Base-by-base conservation (phyloP, 2,888 invertebrate genomes). In the Priocnemis perturbator region DNA sequence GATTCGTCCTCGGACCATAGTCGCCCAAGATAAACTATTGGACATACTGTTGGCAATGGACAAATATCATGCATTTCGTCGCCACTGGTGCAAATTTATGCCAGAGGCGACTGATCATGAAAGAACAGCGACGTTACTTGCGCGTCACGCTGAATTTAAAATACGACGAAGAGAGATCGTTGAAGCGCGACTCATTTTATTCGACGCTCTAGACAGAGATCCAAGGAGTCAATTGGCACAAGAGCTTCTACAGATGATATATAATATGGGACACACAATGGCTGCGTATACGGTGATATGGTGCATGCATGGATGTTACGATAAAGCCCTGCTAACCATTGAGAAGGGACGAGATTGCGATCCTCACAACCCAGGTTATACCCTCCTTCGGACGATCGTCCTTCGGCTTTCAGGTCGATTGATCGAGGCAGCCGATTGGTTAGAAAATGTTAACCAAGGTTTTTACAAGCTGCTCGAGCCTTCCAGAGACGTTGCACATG, bases 311-410 rank as follows among this genome's bases (percentile, higher is more conserved):
- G 79, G 78, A 50, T 82, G 79, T 47, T 78, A 80, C 67, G 83
- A 83, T 19, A 83, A 83, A 65, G 81, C 75, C 19, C 60, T 83
- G 21, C 55, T 77, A 45, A 73, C 75, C 7, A 73, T 78, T 5
- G 78, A 80, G 14, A 83, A 81, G 20, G 81, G 73, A 11, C 64
- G 78, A 2, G 78, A 81, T 45, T 83, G 81, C 26, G 78, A 83
- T 67, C 83, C 83, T 4, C 78, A 75, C 58, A 81, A 83, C 69
- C 81, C 81, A 19, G 81, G 81, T n/a, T 82, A 79, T 15, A 77
- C 74, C 20, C 58, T 83, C 4, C 48, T 83, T 2, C 82, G 81
- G 56, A 71, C 79, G 0, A 71, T 83, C 3, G 48, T 80, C 4
- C 58, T 83, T 21, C 74, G 83, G 55, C 37, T 81, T 14, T 79